Percentiles rank a stretch among this genome's conserved stretches.
These are phyloP conservation scores for Crax fasciolata DNA, from an alignment of 2,797 vertebrate species.

Conservation along the genomic window DNA sequence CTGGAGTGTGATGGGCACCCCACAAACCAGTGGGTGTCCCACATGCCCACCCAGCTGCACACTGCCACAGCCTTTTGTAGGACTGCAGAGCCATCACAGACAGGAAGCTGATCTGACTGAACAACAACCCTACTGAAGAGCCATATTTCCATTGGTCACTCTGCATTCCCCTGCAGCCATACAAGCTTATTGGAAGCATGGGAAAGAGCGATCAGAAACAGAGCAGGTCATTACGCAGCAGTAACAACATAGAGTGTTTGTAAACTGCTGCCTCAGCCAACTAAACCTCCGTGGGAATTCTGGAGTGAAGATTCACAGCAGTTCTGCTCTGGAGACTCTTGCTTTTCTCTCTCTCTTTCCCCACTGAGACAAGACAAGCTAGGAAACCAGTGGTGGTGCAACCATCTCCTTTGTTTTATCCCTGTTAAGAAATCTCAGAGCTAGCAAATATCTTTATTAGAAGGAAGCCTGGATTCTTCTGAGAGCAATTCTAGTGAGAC, in stretches of 20 bases:
- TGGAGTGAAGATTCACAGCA: neutral
- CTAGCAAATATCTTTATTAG: neutral
- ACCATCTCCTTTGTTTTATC: neutral
- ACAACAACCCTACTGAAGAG: neutral
- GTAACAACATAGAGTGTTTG: neutral
- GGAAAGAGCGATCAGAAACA: neutral
- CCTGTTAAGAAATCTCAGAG: neutral
- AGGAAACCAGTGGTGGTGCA: neutral
- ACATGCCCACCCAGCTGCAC: neutral
- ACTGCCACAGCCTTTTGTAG: neutral
- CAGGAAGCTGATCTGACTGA: neutral
- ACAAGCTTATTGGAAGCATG: neutral
- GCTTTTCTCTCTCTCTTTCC: neutral
- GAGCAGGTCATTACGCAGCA: neutral
- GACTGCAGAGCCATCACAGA: neutral
- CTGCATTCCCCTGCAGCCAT: neutral
- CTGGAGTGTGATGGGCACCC: accelerated
- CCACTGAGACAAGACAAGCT: neutral
- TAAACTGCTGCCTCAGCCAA: neutral
- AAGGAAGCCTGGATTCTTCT: neutral
- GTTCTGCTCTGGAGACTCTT: neutral
- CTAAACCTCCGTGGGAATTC: neutral
- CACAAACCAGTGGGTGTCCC: neutral
- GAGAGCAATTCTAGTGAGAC: neutral
- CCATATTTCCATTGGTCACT: neutral